phyloP scores from a whole-genome alignment of 2,888 invertebrate genomes.

The Alloscopus bannaensis region DNA sequence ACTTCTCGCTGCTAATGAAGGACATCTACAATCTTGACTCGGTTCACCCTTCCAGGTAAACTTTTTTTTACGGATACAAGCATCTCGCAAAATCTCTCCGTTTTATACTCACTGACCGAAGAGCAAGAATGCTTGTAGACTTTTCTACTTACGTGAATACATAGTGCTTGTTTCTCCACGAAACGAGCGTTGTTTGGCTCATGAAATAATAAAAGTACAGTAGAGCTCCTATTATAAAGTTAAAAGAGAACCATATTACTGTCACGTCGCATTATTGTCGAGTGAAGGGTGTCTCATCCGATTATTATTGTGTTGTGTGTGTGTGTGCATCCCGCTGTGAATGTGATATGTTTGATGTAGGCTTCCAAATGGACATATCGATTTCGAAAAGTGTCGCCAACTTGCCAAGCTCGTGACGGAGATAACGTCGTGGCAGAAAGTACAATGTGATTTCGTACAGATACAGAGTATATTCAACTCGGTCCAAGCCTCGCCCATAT shows the following conservation, averaged over 20 bases:
- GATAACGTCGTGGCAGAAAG: slow-evolving; percentile 90
- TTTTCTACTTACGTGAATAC: slow-evolving; percentile 6
- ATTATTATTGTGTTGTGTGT: too few species aligned
- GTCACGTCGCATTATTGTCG: not conserved
- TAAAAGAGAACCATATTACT: not conserved
- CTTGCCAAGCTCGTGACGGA: slow-evolving; percentile 94
- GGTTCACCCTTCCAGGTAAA: slow-evolving; percentile 79
- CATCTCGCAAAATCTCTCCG: too few species aligned
- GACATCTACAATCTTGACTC: slow-evolving; percentile 82
- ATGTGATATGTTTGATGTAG: too few species aligned
- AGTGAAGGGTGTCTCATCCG: too few species aligned
- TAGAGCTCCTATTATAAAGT: too few species aligned
- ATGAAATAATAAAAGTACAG: too few species aligned
- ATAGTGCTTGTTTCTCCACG: slow-evolving; percentile 5
- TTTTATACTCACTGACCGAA: too few species aligned
- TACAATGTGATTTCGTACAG: slow-evolving; percentile 88
- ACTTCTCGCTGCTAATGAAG: slow-evolving; percentile 91
- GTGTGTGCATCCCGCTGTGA: too few species aligned
- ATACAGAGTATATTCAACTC: slow-evolving; percentile 81
- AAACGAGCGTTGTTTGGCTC: too few species aligned
- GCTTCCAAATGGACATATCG: slow-evolving; percentile 90
- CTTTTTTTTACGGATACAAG: slow-evolving; percentile 23
- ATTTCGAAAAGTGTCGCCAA: slow-evolving; percentile 96
- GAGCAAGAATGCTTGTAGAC: not conserved
- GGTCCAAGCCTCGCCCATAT: slow-evolving; percentile 88